Conservation (phyloP, 2,797 vertebrate species). For the Crenichthys baileyi region DNA sequence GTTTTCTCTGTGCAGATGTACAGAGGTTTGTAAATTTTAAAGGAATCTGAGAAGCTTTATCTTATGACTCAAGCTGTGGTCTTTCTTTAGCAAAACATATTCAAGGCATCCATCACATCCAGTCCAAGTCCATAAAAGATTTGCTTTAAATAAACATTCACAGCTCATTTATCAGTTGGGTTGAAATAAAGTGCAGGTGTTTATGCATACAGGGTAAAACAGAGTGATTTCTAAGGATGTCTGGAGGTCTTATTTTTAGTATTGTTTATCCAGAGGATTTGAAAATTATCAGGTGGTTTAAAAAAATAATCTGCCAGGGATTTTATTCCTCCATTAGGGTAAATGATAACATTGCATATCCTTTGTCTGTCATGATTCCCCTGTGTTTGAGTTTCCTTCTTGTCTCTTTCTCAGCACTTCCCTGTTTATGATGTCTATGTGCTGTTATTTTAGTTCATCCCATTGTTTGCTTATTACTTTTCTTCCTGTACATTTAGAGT, state of each 20-base stretch:
- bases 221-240: background rate
- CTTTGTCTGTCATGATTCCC: background rate
- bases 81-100: background rate
- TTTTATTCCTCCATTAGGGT: background rate
- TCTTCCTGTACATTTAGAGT: too few relatives aligned
- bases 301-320: background rate
- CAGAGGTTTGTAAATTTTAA: constrained; percentile 2
- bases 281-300: background rate
- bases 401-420: too few relatives aligned
- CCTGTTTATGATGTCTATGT: too few relatives aligned
- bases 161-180: background rate
- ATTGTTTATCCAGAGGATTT: background rate
- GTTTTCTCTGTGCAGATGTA: constrained; percentile 35
- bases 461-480: too few relatives aligned
- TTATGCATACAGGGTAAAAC: background rate
- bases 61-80: background rate
- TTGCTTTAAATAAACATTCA: constrained; percentile 6
- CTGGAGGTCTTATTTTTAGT: constrained; percentile 1
- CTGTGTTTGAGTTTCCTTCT: too few relatives aligned
- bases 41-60: constrained; percentile 11
- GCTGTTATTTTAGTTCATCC: too few relatives aligned
- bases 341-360: background rate
- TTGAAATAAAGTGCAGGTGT: background rate
- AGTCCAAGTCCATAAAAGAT: background rate
- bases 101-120: background rate